phyloP scores from a whole-genome alignment of 2,888 invertebrate species.

The Mechanitis messenoides region DNA sequence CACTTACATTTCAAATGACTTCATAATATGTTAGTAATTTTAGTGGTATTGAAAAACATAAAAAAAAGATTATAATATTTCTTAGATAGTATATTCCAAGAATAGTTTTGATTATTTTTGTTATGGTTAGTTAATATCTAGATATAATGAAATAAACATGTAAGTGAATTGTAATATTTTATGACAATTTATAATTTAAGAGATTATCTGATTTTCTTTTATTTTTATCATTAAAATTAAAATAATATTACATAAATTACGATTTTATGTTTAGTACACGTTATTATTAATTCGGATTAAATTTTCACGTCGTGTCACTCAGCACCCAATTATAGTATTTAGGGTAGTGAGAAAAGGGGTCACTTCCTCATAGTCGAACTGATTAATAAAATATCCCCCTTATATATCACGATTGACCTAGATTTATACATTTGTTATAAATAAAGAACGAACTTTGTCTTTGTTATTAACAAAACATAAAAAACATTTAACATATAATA shows the following conservation, averaged over 20 bases:
- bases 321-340: slow-evolving; percentile 11
- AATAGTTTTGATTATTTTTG: too few relatives aligned
- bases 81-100: too few relatives aligned
- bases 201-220: too few relatives aligned
- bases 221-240: too few relatives aligned
- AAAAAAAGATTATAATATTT: too few relatives aligned
- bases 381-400: slow-evolving; percentile 36
- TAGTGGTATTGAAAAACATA: neutral
- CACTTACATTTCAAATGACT: slow-evolving; percentile 15
- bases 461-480: neutral
- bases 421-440: slow-evolving; percentile 26
- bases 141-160: too few relatives aligned
- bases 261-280: neutral
- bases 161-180: too few relatives aligned
- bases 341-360: slow-evolving; percentile 25
- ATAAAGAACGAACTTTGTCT: slow-evolving; percentile 1
- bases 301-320: slow-evolving; percentile 4
- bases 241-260: too few relatives aligned
- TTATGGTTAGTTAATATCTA: too few relatives aligned
- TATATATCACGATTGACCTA: slow-evolving; percentile 36
- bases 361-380: slow-evolving; percentile 33
- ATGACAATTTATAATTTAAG: too few relatives aligned
- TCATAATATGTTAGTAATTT: neutral
- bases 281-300: neutral
- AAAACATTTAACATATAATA: too few relatives aligned